Conservation (phyloP, 2,113 vertebrate genomes). For the Pollimyrus isidori region DNA sequence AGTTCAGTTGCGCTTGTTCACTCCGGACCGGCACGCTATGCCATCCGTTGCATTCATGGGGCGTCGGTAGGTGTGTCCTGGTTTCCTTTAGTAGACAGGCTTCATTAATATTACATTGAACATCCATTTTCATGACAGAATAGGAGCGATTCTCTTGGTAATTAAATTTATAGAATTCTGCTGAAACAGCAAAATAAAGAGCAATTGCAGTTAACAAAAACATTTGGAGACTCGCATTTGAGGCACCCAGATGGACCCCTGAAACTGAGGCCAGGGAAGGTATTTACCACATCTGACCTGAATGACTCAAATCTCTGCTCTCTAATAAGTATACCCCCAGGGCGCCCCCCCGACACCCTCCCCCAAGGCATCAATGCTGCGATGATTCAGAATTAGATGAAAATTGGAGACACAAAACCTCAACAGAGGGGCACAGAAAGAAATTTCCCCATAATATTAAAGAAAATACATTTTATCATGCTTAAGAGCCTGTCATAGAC, state of each 20-base stretch:
- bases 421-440: background rate
- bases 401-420: background rate
- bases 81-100: background rate
- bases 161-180: background rate
- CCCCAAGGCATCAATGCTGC: background rate
- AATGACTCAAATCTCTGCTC: background rate
- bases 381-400: background rate
- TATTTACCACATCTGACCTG: background rate
- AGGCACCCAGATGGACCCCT: background rate
- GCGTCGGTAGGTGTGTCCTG: background rate
- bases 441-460: background rate
- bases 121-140: background rate
- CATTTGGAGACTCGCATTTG: background rate
- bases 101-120: constrained; percentile 2
- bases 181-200: background rate
- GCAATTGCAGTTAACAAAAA: background rate
- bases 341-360: background rate
- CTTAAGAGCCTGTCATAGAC: background rate
- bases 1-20: background rate
- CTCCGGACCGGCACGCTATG: background rate
- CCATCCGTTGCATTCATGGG: background rate
- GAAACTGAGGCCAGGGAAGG: background rate
- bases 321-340: background rate
- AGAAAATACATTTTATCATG: background rate
- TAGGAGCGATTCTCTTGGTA: background rate